phyloP scores from a whole-genome alignment of 2,113 vertebrate genomes.

The Rhabdornis inornatus region DNA sequence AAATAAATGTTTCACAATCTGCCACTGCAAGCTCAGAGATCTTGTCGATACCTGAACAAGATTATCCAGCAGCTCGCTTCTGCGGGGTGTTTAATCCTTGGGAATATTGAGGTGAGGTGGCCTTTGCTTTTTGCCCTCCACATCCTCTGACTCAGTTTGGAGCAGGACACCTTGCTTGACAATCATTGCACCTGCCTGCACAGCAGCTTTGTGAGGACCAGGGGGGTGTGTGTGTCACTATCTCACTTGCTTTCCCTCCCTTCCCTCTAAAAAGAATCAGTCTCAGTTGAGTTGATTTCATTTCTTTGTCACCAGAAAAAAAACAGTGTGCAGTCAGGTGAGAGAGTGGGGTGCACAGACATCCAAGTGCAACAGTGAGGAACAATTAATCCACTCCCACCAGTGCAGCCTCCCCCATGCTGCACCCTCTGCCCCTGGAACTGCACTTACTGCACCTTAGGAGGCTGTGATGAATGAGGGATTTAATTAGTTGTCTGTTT shows the following conservation, averaged over 20 bases:
- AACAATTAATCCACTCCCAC: neutral
- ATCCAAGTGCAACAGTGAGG: neutral
- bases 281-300: neutral
- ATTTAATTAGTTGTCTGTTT: neutral
- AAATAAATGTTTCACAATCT: neutral
- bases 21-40: neutral
- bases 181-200: neutral
- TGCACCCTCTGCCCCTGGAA: neutral
- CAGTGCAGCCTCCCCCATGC: neutral
- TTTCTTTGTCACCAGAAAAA: neutral
- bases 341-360: neutral
- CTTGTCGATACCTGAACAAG: neutral
- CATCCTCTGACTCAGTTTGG: neutral
- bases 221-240: neutral
- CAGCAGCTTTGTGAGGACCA: neutral
- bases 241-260: neutral
- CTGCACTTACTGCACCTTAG: neutral
- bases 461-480: neutral
- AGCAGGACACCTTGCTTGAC: neutral
- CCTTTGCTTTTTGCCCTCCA: neutral
- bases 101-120: accelerated
- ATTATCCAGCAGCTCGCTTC: neutral
- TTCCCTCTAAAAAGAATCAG: neutral
- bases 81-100: neutral
- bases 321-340: neutral